phyloP scores from a whole-genome alignment of 2,113 vertebrate genomes.

The Elanoides forficatus region DNA sequence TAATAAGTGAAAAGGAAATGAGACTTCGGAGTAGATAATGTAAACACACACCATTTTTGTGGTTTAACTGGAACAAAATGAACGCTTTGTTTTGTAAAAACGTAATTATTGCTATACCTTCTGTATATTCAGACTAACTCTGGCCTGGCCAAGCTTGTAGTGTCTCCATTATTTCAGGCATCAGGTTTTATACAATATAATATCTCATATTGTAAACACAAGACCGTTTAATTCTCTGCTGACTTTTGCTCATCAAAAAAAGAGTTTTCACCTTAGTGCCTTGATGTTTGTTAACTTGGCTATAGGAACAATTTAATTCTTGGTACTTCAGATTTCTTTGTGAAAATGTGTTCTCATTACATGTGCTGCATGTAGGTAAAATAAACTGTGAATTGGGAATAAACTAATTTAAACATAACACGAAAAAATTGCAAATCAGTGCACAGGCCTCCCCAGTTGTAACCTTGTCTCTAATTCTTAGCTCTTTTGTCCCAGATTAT shows the following conservation, averaged over 20 bases:
- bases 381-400: not conserved
- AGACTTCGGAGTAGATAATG: slow-evolving; percentile 9
- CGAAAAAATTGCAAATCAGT: not conserved
- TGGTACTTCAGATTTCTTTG: not conserved
- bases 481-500: not conserved
- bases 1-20: slow-evolving; percentile 51
- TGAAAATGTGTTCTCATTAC: not conserved
- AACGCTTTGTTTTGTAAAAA: slow-evolving; percentile 20
- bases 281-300: not conserved
- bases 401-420: not conserved
- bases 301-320: not conserved
- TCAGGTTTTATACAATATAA: not conserved
- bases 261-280: not conserved
- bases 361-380: not conserved
- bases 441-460: not conserved
- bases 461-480: not conserved
- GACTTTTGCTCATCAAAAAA: not conserved
- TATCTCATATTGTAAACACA: not conserved
- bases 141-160: not conserved
- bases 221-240: not conserved
- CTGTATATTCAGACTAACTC: not conserved
- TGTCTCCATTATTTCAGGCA: not conserved
- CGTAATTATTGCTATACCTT: not conserved
- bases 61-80: slow-evolving; percentile 37
- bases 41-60: slow-evolving; percentile 21